Percentiles rank a stretch among this genome's conserved stretches.
These are phyloP conservation scores for Mimachlamys varia DNA, from an alignment of 2,888 invertebrate genomes.

Conservation along the genomic window DNA sequence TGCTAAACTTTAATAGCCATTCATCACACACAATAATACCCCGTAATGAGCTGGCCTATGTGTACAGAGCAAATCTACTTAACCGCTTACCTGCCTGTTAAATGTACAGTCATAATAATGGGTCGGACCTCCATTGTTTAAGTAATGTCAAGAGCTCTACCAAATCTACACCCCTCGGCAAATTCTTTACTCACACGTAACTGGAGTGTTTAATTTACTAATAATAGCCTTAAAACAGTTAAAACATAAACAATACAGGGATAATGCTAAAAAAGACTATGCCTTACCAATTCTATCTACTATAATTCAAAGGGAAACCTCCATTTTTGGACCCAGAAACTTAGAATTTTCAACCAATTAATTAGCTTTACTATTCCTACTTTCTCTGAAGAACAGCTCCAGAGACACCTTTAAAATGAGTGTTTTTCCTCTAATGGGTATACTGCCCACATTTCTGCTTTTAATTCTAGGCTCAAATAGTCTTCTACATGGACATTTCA, in stretches of 20 bases:
- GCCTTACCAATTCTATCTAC: too few species aligned
- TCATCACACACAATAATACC: slow-evolving; percentile 3
- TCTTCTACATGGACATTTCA: too few species aligned
- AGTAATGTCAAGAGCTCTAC: not conserved
- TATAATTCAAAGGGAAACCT: too few species aligned
- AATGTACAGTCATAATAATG: not conserved
- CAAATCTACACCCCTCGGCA: not conserved
- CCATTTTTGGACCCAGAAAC: too few species aligned
- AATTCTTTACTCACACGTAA: not conserved
- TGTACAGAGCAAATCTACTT: not conserved
- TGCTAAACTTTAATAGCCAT: not conserved
- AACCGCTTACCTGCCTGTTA: not conserved
- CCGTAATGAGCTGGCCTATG: not conserved
- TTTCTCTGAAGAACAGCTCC: too few species aligned
- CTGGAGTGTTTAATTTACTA: not conserved
- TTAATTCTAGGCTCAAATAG: too few species aligned
- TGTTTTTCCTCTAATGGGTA: too few species aligned
- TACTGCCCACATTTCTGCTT: too few species aligned
- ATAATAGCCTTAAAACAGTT: not conserved
- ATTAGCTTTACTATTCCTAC: too few species aligned
- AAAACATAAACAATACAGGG: not conserved
- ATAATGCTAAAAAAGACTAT: too few species aligned
- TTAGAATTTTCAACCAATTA: too few species aligned
- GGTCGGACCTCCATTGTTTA: not conserved
- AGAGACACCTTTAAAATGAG: too few species aligned